These are phyloP conservation scores for Drosophila fungiperda DNA, from an alignment of 2,888 invertebrate species.

Conservation along the genomic window DNA sequence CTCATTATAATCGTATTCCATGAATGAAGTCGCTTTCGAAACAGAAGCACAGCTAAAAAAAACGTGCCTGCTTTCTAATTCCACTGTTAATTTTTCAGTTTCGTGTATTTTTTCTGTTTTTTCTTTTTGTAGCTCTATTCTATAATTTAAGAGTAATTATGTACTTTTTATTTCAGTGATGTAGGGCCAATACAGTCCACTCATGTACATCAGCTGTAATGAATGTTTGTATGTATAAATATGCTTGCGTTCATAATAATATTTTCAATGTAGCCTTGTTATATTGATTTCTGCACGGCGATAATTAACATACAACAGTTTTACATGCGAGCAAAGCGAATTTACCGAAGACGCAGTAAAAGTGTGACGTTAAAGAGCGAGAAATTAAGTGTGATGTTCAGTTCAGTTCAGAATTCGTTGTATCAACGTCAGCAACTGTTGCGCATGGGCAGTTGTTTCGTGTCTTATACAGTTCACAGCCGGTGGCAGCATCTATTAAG, in stretches of 20 bases:
- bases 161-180: slow-evolving; percentile 8
- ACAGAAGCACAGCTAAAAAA: not conserved
- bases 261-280: slow-evolving; percentile 43
- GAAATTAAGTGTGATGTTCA: slow-evolving; percentile 1
- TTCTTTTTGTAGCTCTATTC: slow-evolving; percentile 16
- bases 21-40: slow-evolving; percentile 51
- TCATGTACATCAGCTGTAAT: not conserved
- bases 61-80: slow-evolving; percentile 49
- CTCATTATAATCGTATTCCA: slow-evolving; percentile 16
- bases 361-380: slow-evolving; percentile 56
- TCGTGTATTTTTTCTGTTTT: slow-evolving; percentile 32
- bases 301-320: slow-evolving; percentile 64
- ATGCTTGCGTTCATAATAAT: slow-evolving; percentile 22
- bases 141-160: slow-evolving; percentile 54
- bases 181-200: not conserved
- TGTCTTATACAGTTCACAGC: not conserved
- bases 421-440: slow-evolving; percentile 48
- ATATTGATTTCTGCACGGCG: slow-evolving; percentile 64
- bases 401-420: not conserved
- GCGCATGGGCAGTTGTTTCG: slow-evolving; percentile 40
- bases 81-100: slow-evolving; percentile 4
- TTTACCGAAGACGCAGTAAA: slow-evolving; percentile 56
- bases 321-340: slow-evolving; percentile 35
- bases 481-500: not conserved
- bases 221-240: not conserved